Conservation (phyloP, 2,113 vertebrate species). For the Prionailurus viverrinus region DNA sequence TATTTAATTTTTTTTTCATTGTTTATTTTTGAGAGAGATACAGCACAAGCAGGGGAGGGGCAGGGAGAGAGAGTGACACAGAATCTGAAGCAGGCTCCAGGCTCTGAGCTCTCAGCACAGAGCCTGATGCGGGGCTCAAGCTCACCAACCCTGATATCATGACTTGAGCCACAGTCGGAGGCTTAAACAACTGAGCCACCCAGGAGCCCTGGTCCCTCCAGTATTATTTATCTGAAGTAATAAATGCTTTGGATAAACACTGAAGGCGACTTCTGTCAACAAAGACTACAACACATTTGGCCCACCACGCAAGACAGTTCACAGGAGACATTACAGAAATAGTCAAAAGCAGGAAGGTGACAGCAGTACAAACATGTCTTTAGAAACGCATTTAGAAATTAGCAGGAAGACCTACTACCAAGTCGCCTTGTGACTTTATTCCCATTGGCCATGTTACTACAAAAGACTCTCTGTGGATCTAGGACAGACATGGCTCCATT, state of each 20-base stretch:
- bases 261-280: neutral
- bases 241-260: neutral
- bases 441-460: neutral
- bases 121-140: too few species aligned
- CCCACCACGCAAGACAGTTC: neutral
- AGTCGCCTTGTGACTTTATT: neutral
- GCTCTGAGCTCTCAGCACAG: too few species aligned
- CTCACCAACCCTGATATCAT: too few species aligned
- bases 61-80: too few species aligned
- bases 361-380: neutral
- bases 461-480: neutral
- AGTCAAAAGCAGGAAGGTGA: neutral
- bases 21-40: too few species aligned
- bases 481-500: neutral
- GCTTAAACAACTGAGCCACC: too few species aligned
- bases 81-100: too few species aligned
- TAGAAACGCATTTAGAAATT: neutral
- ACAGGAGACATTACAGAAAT: neutral
- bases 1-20: too few species aligned
- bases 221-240: neutral
- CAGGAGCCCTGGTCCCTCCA: neutral
- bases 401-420: neutral
- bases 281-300: neutral
- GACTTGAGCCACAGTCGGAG: too few species aligned
- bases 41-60: too few species aligned